Evolutionary conservation across 2,888 invertebrate species (phyloP).

Genomic region (Lycia hirtaria): DNA sequence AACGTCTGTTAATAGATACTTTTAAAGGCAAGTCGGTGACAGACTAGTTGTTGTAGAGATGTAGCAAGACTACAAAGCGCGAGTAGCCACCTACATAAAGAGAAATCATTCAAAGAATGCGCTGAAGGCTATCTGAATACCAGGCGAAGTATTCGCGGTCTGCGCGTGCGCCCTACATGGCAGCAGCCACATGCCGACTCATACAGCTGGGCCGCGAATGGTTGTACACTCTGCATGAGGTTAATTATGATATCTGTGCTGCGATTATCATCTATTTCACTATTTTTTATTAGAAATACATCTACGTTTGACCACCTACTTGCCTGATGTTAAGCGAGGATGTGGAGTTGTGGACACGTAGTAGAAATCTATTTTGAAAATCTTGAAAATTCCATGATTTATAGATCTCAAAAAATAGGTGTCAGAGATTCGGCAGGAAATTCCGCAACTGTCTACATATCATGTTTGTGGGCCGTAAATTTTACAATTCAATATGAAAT

Average conservation of each 20-base stretch:
- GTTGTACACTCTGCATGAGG: constrained; percentile 25
- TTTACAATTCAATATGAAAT: no score
- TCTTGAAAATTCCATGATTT: no score
- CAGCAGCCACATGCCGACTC: constrained; percentile 17
- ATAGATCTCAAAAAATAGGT: no score
- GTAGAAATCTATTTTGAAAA: no score
- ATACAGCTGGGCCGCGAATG: constrained; percentile 13
- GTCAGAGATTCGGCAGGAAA: no score
- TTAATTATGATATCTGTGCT: constrained; percentile 14
- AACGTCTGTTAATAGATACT: background rate
- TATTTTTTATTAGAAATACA: no score
- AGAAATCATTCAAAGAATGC: constrained; percentile 35
- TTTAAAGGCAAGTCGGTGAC: background rate
- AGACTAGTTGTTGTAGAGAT: background rate
- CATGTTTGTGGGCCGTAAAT: no score
- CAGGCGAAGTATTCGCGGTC: constrained; percentile 17
- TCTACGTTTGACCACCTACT: no score
- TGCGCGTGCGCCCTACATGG: constrained; percentile 29
- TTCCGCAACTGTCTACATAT: no score
- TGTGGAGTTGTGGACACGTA: no score
- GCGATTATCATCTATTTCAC: background rate
- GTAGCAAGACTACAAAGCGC: constrained; percentile 5
- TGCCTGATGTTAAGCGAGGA: no score
- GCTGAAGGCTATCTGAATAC: constrained; percentile 34
- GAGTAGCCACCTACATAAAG: constrained; percentile 13